phyloP scores from a whole-genome alignment of 2,797 vertebrate genomes.

The Chromobotia macracanthus region DNA sequence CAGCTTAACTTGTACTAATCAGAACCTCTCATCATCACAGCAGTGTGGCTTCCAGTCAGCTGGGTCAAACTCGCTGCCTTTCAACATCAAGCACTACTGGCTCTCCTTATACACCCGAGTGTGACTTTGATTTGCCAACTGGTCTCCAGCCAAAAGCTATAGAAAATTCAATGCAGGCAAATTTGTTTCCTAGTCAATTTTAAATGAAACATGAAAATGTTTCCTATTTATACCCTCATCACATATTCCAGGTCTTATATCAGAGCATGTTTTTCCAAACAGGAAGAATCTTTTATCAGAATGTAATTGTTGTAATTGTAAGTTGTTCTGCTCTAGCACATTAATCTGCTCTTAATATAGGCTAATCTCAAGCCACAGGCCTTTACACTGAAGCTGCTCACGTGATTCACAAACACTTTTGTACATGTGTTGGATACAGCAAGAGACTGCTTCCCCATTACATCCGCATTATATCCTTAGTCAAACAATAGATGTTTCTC shows the following conservation, averaged over 20 bases:
- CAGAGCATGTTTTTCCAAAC: no score
- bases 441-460: no score
- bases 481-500: neutral
- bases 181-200: neutral
- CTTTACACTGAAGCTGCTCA: conserved; percentile 21
- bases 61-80: conserved; percentile 18
- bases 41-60: conserved; percentile 19
- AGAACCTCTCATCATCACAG: conserved; percentile 44
- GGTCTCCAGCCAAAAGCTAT: conserved; percentile 14
- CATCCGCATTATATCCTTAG: neutral
- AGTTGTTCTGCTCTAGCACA: neutral
- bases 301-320: no score
- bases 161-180: conserved; percentile 18
- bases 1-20: conserved; percentile 43
- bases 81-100: conserved; percentile 2
- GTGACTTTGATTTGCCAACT: neutral
- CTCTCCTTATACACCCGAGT: neutral
- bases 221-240: no score
- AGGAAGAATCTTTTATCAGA: no score
- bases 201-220: no score
- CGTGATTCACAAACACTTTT: neutral
- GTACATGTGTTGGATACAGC: neutral
- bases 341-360: conserved; percentile 11
- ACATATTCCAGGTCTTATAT: no score
- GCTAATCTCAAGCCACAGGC: conserved; percentile 42